Base-by-base conservation (phyloP, 2,888 invertebrate species). In the Leucophenga maculata region DNA sequence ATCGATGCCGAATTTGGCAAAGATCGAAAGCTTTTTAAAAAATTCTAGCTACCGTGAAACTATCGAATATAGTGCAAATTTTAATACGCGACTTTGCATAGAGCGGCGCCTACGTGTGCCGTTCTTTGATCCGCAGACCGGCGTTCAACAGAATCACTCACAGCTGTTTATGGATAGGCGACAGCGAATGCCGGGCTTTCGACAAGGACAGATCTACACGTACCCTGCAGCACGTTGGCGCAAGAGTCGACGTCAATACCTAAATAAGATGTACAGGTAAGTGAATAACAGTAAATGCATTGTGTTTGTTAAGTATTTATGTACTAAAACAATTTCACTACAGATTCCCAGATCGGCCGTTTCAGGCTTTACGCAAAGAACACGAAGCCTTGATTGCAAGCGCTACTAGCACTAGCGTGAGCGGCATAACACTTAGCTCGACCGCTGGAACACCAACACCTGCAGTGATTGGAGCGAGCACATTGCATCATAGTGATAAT, bases 101-200 rank as follows among this genome's bases (percentile, higher is more conserved):
- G 97, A 98, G 89, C 91, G 98, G 77, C 93, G 96, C 82, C 91
- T 97, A 89, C 92, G 98, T 76, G 92, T 98, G 90, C 98, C 98
- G 31, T 98, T 98, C 87, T 92, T 98, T 80, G 98, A 98, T 89
- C 96, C 97, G n/a, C 97, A 98, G 88, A 98, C 97, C 73, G 97
- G 96, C 75, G 96, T 98, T 65, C 98, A 98, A 39, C 98, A 98
- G 88, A 97, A 95, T 87, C 97, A 97, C 89, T 97, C 96, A 82
- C 93, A 94, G 81, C 90, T 96, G 77, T 95, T 97, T 82, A 95
- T 97, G 94, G 93, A 93, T 67, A 92, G 94, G 84, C 92, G 95
- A 80, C 95, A 97, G 87, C 92, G 98, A 76, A 94, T 97, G 91
- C 97, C 97, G 0, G 97, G 97, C 60, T 91, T 94, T 72, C 91